Conservation (phyloP, 2,113 vertebrate species). For the Ariopsis seemanni region DNA sequence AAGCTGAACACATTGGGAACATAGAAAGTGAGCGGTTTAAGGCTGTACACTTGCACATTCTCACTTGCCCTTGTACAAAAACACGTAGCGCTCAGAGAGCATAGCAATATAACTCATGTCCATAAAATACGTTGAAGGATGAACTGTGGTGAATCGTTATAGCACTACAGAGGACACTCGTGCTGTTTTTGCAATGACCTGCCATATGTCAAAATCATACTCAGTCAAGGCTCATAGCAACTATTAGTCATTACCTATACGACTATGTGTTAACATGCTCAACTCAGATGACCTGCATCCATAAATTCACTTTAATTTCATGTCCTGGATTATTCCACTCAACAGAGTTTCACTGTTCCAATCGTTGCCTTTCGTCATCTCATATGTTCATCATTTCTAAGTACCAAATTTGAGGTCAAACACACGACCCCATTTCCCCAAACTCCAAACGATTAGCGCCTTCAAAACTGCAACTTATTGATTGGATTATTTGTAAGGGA, state of each 20-base stretch:
- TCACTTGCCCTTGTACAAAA: conserved; percentile 26
- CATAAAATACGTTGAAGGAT: conserved; percentile 63
- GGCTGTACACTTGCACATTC: conserved; percentile 14
- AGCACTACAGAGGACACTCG: conserved; percentile 60
- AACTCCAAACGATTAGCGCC: not conserved
- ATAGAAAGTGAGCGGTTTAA: not conserved
- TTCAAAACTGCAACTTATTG: not conserved
- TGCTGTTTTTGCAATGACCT: conserved; percentile 50
- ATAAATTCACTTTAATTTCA: conserved; percentile 41
- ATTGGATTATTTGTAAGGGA: not conserved
- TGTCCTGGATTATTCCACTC: conserved; percentile 23
- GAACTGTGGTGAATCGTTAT: conserved; percentile 63
- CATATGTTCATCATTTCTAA: not conserved
- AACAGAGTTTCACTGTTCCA: not conserved
- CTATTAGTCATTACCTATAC: conserved; percentile 58
- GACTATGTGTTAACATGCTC: conserved; percentile 42
- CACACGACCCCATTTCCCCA: not conserved
- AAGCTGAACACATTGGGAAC: not conserved
- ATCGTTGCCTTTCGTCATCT: not conserved
- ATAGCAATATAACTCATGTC: conserved; percentile 52
- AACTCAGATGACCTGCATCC: conserved; percentile 34
- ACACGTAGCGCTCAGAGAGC: conserved; percentile 52
- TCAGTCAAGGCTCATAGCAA: conserved; percentile 56
- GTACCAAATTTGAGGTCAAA: not conserved
- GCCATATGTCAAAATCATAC: conserved; percentile 58